A percentile compares a stretch with the other conserved stretches of the same genome.
Evolutionary conservation across 2,113 vertebrate genomes (phyloP).

Genomic region (Gnathonemus longibarbis): DNA sequence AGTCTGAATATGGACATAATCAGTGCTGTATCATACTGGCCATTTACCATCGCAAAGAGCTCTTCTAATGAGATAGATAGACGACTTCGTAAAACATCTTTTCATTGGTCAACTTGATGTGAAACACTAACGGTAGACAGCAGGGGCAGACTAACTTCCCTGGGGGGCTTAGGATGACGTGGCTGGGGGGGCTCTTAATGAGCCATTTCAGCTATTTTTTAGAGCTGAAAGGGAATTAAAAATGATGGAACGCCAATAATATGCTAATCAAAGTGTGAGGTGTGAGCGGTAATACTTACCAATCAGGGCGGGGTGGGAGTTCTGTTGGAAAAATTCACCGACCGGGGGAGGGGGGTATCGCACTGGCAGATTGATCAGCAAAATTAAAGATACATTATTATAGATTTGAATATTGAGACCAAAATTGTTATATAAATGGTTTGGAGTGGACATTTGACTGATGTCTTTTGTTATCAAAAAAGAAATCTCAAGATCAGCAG

Average conservation of each 20-base stretch:
- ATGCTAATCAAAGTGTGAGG: background rate
- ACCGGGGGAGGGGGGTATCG: background rate
- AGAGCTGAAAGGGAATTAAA: background rate
- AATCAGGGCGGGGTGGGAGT: background rate
- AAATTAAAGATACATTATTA: background rate
- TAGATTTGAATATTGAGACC: background rate
- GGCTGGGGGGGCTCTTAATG: background rate
- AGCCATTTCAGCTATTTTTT: background rate
- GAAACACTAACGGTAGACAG: background rate
- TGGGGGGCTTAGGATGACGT: background rate
- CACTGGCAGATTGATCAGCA: background rate
- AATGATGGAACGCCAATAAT: background rate
- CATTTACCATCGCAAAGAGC: background rate
- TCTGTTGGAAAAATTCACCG: background rate
- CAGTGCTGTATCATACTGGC: background rate
- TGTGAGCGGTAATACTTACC: background rate
- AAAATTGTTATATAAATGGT: background rate
- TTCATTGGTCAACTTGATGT: background rate
- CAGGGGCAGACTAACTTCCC: background rate
- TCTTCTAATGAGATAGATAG: background rate
- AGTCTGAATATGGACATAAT: background rate
- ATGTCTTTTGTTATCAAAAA: background rate
- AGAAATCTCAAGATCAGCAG: background rate
- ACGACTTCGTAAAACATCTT: background rate
- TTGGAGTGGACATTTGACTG: background rate